phyloP scores from a whole-genome alignment of 2,797 vertebrate genomes.

The Poecilia picta region DNA sequence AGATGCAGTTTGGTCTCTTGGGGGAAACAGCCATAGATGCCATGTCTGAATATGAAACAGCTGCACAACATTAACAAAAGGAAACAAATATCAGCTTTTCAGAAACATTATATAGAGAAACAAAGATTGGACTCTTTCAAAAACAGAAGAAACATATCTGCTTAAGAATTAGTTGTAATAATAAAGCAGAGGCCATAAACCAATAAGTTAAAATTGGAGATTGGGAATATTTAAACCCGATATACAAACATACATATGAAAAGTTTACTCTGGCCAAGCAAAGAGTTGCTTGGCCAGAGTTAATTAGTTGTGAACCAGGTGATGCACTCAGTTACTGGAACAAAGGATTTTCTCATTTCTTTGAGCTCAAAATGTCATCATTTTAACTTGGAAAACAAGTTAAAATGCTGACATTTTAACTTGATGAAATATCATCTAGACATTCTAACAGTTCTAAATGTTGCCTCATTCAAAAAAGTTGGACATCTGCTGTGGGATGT shows the following conservation, averaged over 20 bases:
- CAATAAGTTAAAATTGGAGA: background rate
- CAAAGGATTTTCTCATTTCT: background rate
- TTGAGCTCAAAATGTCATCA: background rate
- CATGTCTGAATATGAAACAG: constrained; percentile 2
- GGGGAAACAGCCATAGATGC: constrained; percentile 32
- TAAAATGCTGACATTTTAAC: background rate
- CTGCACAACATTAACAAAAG: background rate
- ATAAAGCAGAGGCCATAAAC: background rate
- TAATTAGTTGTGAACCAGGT: background rate
- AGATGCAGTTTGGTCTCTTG: constrained; percentile 15
- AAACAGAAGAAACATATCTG: background rate
- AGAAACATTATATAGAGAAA: background rate
- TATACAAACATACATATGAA: background rate
- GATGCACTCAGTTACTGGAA: background rate
- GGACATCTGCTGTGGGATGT: background rate
- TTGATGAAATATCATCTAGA: no score
- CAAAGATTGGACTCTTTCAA: background rate
- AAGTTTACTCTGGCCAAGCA: background rate
- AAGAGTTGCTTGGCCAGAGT: background rate
- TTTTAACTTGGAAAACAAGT: background rate
- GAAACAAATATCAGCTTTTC: background rate
- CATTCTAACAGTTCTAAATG: no score
- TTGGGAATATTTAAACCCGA: background rate
- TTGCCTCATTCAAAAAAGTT: background rate
- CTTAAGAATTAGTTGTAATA: background rate